phyloP scores from a whole-genome alignment of 2,113 vertebrate genomes.

The Callaeas wilsoni region DNA sequence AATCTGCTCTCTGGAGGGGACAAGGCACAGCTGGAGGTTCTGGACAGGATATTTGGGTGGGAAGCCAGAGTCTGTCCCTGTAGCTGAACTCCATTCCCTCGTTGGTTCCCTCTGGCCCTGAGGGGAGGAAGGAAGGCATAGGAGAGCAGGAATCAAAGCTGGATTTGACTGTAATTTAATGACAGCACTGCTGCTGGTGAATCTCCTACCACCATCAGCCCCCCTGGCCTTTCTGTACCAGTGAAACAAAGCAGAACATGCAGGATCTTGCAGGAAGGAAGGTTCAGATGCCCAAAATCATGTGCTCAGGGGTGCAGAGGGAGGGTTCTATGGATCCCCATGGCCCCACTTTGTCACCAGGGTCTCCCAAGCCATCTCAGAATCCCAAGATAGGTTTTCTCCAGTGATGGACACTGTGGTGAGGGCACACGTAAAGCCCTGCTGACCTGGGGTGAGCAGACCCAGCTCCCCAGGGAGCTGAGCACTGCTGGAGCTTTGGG shows the following conservation, averaged over 20 bases:
- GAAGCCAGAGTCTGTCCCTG: not conserved
- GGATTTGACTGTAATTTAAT: not conserved
- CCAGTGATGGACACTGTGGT: no score
- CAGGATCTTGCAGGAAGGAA: not conserved
- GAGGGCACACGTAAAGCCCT: fast-evolving
- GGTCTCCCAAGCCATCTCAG: not conserved
- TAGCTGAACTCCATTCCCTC: not conserved
- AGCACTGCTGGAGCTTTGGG: not conserved
- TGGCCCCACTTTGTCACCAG: not conserved
- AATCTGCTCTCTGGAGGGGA: not conserved
- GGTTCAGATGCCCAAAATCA: not conserved
- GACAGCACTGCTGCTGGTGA: not conserved
- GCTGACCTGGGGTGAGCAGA: not conserved
- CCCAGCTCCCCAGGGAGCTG: not conserved
- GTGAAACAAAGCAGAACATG: not conserved
- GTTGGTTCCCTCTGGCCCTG: not conserved
- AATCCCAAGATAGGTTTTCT: not conserved
- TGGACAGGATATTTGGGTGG: not conserved
- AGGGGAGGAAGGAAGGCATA: not conserved
- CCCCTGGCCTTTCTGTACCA: not conserved
- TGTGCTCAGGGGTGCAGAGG: not conserved
- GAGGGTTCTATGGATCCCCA: fast-evolving
- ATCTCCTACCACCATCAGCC: not conserved
- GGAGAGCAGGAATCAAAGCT: not conserved
- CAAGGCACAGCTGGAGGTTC: fast-evolving